phyloP scores from a whole-genome alignment of 2,113 vertebrate species.

The Lepisosteus oculatus region DNA sequence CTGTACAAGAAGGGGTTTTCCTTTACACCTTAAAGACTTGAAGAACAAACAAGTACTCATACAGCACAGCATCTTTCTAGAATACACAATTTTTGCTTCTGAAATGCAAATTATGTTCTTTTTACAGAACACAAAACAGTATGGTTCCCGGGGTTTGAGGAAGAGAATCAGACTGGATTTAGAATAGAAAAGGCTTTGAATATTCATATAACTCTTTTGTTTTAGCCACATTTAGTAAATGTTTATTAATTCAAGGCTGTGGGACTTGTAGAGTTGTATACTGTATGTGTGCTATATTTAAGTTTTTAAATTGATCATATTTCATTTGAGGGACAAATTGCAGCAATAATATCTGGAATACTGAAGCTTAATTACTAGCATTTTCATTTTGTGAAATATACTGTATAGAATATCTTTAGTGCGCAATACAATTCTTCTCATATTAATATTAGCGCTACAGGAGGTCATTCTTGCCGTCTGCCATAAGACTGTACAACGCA shows the following conservation, averaged over 20 bases:
- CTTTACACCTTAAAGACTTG: neutral
- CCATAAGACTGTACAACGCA: no score
- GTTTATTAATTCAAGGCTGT: neutral
- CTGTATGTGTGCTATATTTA: neutral
- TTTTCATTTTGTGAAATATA: no score
- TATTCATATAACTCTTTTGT: neutral
- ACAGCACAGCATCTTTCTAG: neutral
- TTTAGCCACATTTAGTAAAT: neutral
- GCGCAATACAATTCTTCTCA: no score
- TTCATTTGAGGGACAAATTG: no score
- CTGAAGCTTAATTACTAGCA: no score
- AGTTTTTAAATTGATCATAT: neutral
- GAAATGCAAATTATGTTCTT: neutral
- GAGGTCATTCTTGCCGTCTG: no score
- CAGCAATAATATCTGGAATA: no score
- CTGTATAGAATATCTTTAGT: no score
- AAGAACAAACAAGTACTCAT: conserved; percentile 18
- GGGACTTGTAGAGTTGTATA: neutral
- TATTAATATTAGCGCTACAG: no score
- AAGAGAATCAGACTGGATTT: neutral
- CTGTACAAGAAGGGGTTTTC: conserved; percentile 18
- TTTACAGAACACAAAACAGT: neutral
- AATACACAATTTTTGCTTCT: conserved; percentile 1
- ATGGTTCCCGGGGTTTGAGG: neutral
- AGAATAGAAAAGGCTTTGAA: neutral